Conservation (phyloP, 35 echinoderm and acorn worm species). For the Eucidaris tribuloides region DNA sequence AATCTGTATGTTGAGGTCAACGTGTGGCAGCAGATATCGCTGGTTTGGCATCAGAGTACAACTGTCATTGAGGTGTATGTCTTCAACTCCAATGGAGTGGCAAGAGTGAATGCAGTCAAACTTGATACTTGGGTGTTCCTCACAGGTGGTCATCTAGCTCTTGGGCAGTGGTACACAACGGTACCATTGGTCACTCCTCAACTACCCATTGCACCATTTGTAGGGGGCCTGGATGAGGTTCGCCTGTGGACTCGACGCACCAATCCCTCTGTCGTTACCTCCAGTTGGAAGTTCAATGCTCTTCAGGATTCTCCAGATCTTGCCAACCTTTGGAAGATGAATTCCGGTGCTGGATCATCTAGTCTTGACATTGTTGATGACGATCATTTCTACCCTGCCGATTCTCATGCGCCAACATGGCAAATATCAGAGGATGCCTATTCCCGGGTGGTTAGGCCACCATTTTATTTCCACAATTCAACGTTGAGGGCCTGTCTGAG, state of each 20-base stretch:
- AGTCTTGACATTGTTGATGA: conserved; percentile 38
- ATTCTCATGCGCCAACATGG: conserved; percentile 52
- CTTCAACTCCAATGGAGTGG: conserved; percentile 52
- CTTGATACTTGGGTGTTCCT: conserved; percentile 21
- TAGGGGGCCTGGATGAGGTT: conserved; percentile 71
- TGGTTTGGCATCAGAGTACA: conserved; percentile 72
- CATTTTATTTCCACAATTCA: conserved; percentile 43
- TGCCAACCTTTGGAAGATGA: conserved; percentile 67
- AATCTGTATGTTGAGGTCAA: conserved; percentile 21
- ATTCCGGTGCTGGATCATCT: conserved; percentile 49
- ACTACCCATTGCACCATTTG: conserved; percentile 25
- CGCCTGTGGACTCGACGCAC: conserved; percentile 66
- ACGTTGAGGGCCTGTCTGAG: conserved; percentile 25
- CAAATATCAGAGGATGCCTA: conserved; percentile 40
- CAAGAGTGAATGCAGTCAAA: conserved; percentile 56
- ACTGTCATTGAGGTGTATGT: conserved; percentile 71
- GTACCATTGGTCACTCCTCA: not conserved
- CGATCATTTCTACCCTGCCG: conserved; percentile 21
- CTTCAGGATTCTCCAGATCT: conserved; percentile 51
- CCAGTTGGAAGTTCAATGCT: conserved; percentile 53
- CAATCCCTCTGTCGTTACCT: conserved; percentile 70
- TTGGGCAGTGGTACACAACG: conserved; percentile 48
- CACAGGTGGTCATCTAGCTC: conserved; percentile 31
- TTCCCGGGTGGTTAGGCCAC: not conserved
- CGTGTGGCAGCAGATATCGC: conserved; percentile 63